These are phyloP conservation scores for Typhlichthys subterraneus DNA, from an alignment of 2,797 vertebrate genomes.

Conservation along the genomic window DNA sequence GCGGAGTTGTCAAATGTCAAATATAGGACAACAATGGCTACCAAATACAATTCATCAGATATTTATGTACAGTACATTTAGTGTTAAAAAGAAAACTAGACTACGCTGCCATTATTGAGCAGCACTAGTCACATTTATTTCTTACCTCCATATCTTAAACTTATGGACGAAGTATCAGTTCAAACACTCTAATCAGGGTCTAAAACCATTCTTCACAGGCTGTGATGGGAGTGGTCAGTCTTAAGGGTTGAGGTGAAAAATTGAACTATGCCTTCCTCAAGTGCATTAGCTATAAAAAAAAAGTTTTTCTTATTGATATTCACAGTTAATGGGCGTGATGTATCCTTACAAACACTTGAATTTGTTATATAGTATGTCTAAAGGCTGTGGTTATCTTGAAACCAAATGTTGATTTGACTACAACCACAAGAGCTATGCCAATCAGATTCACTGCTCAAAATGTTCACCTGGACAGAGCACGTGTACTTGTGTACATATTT, in stretches of 20 bases:
- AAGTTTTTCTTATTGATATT: constrained; percentile 63
- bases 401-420: constrained; percentile 74
- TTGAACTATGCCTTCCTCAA: constrained; percentile 70
- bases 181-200: constrained; percentile 61
- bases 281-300: constrained; percentile 62
- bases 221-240: constrained; percentile 42
- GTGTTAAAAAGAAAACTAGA: neutral
- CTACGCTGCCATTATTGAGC: constrained; percentile 12
- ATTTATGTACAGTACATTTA: constrained; percentile 10
- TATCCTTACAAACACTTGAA: constrained; percentile 71
- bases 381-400: constrained; percentile 59
- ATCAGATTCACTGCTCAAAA: constrained; percentile 63
- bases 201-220: constrained; percentile 59
- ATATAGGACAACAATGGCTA: constrained; percentile 45
- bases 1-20: constrained; percentile 62
- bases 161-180: constrained; percentile 4
- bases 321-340: constrained; percentile 64
- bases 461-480: constrained; percentile 47
- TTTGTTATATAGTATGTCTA: constrained; percentile 62
- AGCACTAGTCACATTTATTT: neutral
- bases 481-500: constrained; percentile 67
- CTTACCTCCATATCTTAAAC: neutral
- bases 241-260: constrained; percentile 59
- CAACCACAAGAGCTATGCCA: constrained; percentile 61
- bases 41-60: constrained; percentile 26